Percentiles rank a stretch among this genome's conserved stretches.
Evolutionary conservation across 2,888 invertebrate species (phyloP).

Genomic region (Synanthedon andrenaeformis): DNA sequence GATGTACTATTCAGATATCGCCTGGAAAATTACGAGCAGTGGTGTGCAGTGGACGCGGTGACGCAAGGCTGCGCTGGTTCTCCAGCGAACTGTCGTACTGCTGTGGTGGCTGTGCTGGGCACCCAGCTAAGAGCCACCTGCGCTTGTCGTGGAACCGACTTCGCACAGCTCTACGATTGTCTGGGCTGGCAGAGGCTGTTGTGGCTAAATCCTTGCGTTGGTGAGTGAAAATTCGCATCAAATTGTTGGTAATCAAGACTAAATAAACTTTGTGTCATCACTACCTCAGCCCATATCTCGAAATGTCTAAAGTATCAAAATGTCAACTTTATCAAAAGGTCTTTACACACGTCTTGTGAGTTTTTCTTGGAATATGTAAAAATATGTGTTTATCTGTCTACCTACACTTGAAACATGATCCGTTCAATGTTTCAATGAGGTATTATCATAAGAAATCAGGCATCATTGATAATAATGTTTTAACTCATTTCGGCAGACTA

Average conservation of each 20-base stretch:
- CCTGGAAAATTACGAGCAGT: constrained; percentile 89
- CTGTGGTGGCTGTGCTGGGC: constrained; percentile 88
- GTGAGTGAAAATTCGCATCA: constrained; percentile 69
- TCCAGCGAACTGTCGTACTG: constrained; percentile 84
- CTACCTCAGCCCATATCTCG: neutral
- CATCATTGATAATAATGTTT: too few species aligned
- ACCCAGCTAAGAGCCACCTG: constrained; percentile 90
- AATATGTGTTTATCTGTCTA: too few species aligned
- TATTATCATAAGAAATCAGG: too few species aligned
- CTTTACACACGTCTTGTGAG: too few species aligned
- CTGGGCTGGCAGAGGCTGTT: constrained; percentile 90
- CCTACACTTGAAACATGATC: too few species aligned
- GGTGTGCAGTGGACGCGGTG: constrained; percentile 90
- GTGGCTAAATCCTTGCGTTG: constrained; percentile 94
- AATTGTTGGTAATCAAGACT: neutral
- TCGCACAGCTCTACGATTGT: constrained; percentile 87
- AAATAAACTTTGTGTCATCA: neutral
- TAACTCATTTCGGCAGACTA: too few species aligned
- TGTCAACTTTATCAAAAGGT: too few species aligned
- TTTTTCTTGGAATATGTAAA: too few species aligned
- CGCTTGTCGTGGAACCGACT: constrained; percentile 88
- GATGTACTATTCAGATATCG: constrained; percentile 69
- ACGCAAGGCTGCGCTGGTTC: constrained; percentile 91
- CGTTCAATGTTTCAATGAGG: too few species aligned
- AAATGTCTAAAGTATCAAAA: too few species aligned